Conservation (phyloP, 1,140 invertebrate genomes). For the Laupala kohalensis region DNA sequence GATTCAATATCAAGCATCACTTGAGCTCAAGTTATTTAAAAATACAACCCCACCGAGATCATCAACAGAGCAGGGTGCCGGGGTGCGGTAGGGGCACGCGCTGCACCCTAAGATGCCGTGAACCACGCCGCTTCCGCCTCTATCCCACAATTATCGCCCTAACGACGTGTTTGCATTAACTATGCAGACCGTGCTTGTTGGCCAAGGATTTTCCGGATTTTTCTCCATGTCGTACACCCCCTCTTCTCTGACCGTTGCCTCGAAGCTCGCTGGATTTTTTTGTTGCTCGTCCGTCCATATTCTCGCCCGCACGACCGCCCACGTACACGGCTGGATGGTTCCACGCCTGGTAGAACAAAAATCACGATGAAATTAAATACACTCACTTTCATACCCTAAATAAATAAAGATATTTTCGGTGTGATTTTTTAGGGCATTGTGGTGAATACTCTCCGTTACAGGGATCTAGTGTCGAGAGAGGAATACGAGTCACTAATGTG, state of each 20-base stretch:
- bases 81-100: neutral
- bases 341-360: neutral
- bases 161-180: neutral
- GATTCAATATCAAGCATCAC: neutral
- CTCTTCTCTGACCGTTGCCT: too few species aligned
- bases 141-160: neutral
- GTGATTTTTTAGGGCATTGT: too few species aligned
- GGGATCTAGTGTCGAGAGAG: too few species aligned
- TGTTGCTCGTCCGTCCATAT: neutral
- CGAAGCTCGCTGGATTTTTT: neutral
- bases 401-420: too few species aligned
- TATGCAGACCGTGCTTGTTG: neutral
- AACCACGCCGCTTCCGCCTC: neutral
- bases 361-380: neutral
- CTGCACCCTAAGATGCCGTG: neutral
- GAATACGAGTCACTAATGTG: too few species aligned
- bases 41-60: neutral
- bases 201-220: neutral
- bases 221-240: neutral
- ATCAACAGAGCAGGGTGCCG: neutral
- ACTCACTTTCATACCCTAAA: neutral
- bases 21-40: neutral
- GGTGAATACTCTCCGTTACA: too few species aligned
- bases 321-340: neutral
- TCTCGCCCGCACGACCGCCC: neutral